Percentiles rank a stretch among this genome's conserved stretches.
Conservation (phyloP, 2,113 vertebrate genomes). For the Phyllopteryx taeniolatus region DNA sequence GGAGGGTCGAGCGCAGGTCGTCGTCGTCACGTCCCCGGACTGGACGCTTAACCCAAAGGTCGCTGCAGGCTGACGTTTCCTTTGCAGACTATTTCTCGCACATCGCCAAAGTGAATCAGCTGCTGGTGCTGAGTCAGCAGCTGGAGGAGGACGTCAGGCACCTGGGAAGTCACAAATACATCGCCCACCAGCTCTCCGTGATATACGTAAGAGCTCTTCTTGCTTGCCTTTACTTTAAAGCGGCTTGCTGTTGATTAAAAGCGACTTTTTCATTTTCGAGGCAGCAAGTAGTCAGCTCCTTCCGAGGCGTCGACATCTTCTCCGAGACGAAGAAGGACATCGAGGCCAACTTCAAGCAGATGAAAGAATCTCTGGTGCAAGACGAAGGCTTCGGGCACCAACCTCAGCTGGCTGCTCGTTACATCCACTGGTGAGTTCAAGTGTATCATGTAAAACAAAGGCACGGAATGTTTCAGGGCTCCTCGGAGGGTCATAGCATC, state of each 20-base stretch:
- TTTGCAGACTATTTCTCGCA: conserved; percentile 74
- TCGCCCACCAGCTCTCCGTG: conserved; percentile 80
- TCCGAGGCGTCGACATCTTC: conserved; percentile 69
- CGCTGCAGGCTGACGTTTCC: conserved; percentile 5
- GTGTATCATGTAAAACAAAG: not conserved
- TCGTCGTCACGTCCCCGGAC: too few relatives aligned
- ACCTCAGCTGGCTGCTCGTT: conserved; percentile 73
- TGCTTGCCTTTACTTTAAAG: not conserved
- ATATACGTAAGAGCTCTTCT: conserved; percentile 71
- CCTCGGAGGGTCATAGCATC: not conserved
- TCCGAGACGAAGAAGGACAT: conserved; percentile 73
- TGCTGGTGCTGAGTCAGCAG: conserved; percentile 78
- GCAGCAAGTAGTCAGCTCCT: conserved; percentile 76
- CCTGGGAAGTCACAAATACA: conserved; percentile 81
- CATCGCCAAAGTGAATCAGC: conserved; percentile 77
- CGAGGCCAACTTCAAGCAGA: conserved; percentile 78
- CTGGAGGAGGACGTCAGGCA: conserved; percentile 77
- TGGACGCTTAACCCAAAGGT: not conserved
- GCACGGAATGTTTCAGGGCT: not conserved
- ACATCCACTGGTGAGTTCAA: conserved; percentile 71
- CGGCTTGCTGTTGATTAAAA: not conserved
- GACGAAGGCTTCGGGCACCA: conserved; percentile 72
- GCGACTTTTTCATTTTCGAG: conserved; percentile 10
- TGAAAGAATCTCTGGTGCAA: conserved; percentile 72
- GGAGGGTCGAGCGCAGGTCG: too few relatives aligned